Evolutionary conservation across 2,888 invertebrate genomes (phyloP), one percentile per base, ranked within the genome.

Genomic region (Ypsolopha scabrella): DNA sequence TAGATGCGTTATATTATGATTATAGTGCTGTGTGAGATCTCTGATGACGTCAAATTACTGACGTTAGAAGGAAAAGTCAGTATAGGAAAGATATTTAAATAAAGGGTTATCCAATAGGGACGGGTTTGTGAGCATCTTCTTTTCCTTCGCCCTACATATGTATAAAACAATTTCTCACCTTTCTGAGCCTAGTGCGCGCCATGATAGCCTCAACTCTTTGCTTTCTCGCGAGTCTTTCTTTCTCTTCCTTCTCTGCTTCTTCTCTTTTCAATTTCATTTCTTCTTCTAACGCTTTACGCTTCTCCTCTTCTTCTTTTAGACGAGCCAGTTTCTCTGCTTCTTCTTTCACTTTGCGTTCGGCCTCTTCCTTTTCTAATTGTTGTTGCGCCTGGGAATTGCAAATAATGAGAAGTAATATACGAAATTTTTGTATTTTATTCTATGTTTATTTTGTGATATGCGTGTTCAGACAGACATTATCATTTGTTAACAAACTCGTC

Each of bases 161-260:
- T n/a, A n/a, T 9, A 1, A 35, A 37, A n/a, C 6, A 41, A 4
- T 41, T 6, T 4, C 6, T 49, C 44, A 80, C 82, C 80, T 87
- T 87, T 70, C 77, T 73, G 37, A 81, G 74, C 58, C 96, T 88
- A n/a, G 96, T 97, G 65, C 97, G 87, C 51, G 92, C 90, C 97
- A 97, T 97, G 66, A 97, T 97, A 52, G 95, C 95, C 77, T 96
- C 96, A 33, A 97, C 96, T 53, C 96, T 89, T 78, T 95, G 96
- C 64, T 96, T 93, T 65, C 97, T 87, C 54, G 93, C 94, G 64
- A 94, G 90, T 53, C 97, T 87, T 72, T 97, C 97, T 68, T 93
- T 93, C 77, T 97, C 97, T 74, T 97, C 97, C 54, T 92, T 89
- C 74, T 96, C 95, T 51, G 93, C 93, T 74, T 94, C 92, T 77